Conservation (phyloP, 2,888 invertebrate species). For the Tetragnatha montana region DNA sequence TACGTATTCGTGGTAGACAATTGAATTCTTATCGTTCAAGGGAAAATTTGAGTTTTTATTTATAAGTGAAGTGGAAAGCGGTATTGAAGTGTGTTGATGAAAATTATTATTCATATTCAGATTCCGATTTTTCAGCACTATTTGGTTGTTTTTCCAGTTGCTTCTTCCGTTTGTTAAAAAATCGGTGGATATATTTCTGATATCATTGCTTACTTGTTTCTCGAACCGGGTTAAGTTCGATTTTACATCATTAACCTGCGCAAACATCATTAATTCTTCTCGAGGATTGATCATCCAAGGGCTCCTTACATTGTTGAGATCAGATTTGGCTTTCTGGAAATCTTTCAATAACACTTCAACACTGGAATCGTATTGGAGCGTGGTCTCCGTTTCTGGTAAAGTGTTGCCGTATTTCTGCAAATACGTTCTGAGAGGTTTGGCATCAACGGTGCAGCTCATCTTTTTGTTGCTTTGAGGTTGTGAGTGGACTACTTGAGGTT, state of each 20-base stretch:
- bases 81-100: neutral
- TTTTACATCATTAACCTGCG: neutral
- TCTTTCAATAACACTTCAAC: conserved; percentile 19
- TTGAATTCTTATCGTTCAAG: conserved; percentile 32
- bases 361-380: neutral
- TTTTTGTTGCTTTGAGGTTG: conserved; percentile 32
- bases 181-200: neutral
- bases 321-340: neutral
- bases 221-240: neutral
- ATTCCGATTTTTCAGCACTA: neutral
- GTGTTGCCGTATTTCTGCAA: conserved; percentile 31
- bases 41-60: conserved; percentile 22
- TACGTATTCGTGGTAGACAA: conserved; percentile 61
- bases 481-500: conserved; percentile 34
- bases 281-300: neutral
- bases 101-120: neutral
- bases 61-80: neutral
- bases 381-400: neutral
- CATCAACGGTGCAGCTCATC: conserved; percentile 31
- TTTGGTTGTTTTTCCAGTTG: neutral
- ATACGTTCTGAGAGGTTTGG: conserved; percentile 48
- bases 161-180: neutral
- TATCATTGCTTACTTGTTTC: neutral
- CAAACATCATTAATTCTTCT: neutral
- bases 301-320: neutral